A percentile compares a stretch with the other conserved stretches of the same genome.
phyloP scores from a whole-genome alignment of 2,888 invertebrate genomes.

The Drosophila nr. perissopoda region DNA sequence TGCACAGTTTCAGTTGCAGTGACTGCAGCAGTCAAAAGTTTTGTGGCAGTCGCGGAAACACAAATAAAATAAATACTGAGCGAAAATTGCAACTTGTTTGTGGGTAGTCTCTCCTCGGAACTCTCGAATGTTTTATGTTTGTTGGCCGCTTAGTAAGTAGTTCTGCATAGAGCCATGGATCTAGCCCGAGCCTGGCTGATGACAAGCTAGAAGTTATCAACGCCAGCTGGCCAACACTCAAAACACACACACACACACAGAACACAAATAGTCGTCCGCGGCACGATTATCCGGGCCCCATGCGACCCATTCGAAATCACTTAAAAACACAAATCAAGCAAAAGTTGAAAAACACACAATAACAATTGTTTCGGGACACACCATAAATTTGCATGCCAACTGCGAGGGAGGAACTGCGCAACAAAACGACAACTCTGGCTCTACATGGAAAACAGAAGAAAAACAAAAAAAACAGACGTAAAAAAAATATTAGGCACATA shows the following conservation, averaged over 20 bases:
- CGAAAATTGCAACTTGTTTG: slow-evolving; percentile 47
- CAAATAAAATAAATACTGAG: slow-evolving; percentile 69
- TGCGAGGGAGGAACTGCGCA: slow-evolving; percentile 31
- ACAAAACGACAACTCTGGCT: slow-evolving; percentile 11
- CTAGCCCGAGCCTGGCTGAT: slow-evolving; percentile 43
- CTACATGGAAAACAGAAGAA: slow-evolving; percentile 24
- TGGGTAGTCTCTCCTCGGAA: slow-evolving; percentile 24
- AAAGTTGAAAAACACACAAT: slow-evolving; percentile 81
- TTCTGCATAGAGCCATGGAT: slow-evolving; percentile 51
- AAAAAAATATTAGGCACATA: slow-evolving; percentile 70
- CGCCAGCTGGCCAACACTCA: slow-evolving; percentile 55
- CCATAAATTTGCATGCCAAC: slow-evolving; percentile 82
- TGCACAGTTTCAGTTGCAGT: slow-evolving; percentile 11
- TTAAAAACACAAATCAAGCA: slow-evolving; percentile 80
- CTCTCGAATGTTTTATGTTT: slow-evolving; percentile 70
- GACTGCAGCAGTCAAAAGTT: slow-evolving; percentile 61
- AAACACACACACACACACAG: slow-evolving; percentile 40
- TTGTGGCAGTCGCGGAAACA: slow-evolving; percentile 71
- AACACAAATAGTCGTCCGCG: slow-evolving; percentile 60
- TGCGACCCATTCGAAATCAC: slow-evolving; percentile 79
- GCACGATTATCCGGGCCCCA: slow-evolving; percentile 54
- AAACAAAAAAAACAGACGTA: slow-evolving; percentile 26
- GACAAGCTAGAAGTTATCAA: slow-evolving; percentile 75
- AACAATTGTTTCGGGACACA: slow-evolving; percentile 82
- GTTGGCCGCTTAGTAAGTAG: slow-evolving; percentile 68